Evolutionary conservation across 2,113 vertebrate species (phyloP).

Genomic region (Hylia prasina): DNA sequence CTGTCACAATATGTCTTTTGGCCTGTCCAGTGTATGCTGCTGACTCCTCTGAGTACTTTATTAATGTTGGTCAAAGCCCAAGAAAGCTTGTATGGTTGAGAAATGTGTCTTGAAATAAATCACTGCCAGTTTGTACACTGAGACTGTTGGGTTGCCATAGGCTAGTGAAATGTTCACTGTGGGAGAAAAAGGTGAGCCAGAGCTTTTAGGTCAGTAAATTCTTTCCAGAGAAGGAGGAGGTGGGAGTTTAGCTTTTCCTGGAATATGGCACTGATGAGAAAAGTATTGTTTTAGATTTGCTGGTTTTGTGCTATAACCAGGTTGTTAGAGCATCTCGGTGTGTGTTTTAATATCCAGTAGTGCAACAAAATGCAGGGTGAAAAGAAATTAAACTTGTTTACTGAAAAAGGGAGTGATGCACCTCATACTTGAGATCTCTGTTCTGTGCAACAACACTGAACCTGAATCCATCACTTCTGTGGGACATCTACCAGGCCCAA

Average conservation of each 20-base stretch:
- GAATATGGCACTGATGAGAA: neutral
- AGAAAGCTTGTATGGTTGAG: neutral
- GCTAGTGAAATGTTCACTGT: neutral
- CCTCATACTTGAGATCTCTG: neutral
- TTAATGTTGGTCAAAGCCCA: neutral
- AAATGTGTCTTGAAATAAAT: neutral
- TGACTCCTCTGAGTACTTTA: neutral
- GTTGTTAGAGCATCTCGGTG: neutral
- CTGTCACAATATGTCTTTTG: neutral
- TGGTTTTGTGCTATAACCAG: neutral
- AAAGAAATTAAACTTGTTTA: neutral
- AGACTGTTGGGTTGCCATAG: neutral
- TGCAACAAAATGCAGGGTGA: neutral
- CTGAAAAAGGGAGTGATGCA: neutral
- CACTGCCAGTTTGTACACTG: neutral
- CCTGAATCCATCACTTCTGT: neutral
- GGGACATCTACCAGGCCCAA: neutral
- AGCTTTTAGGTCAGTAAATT: neutral
- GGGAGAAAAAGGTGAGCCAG: neutral
- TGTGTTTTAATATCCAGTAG: neutral
- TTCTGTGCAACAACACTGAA: neutral
- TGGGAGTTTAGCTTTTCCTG: neutral
- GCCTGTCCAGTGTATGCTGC: neutral
- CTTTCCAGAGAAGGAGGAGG: neutral
- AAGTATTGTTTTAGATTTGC: neutral